phyloP scores from a whole-genome alignment of 2,113 vertebrate genomes.

The Egretta garzetta region DNA sequence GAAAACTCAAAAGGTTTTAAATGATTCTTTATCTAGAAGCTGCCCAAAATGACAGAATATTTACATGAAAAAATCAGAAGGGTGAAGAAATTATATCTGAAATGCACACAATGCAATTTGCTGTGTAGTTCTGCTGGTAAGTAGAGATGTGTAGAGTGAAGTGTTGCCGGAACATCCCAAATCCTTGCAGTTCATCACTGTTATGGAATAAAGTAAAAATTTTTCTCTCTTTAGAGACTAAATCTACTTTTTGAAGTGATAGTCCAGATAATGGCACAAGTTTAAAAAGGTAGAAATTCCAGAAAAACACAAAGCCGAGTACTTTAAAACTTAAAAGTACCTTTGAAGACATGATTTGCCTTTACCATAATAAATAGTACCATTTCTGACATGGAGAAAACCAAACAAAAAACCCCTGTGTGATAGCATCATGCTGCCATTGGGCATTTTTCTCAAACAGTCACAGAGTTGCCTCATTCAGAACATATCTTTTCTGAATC shows the following conservation, averaged over 20 bases:
- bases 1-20: neutral
- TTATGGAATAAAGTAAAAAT: neutral
- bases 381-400: neutral
- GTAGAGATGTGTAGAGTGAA: neutral
- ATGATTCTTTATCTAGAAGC: neutral
- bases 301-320: neutral
- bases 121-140: accelerated
- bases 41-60: neutral
- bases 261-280: neutral
- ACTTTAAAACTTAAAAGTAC: neutral
- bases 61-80: neutral
- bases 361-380: accelerated
- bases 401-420: neutral
- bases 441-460: neutral
- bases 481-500: neutral
- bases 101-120: neutral
- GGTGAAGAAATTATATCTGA: neutral
- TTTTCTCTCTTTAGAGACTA: neutral
- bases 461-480: neutral
- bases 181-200: neutral
- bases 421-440: neutral
- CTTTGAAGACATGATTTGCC: neutral
- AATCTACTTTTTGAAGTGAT: neutral
- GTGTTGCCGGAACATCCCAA: neutral
- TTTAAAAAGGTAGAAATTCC: neutral